A percentile compares a stretch with the other conserved stretches of the same genome.
These are phyloP conservation scores for Drosophila simulans DNA, from an alignment of 1,140 invertebrate species.

Conservation along the genomic window DNA sequence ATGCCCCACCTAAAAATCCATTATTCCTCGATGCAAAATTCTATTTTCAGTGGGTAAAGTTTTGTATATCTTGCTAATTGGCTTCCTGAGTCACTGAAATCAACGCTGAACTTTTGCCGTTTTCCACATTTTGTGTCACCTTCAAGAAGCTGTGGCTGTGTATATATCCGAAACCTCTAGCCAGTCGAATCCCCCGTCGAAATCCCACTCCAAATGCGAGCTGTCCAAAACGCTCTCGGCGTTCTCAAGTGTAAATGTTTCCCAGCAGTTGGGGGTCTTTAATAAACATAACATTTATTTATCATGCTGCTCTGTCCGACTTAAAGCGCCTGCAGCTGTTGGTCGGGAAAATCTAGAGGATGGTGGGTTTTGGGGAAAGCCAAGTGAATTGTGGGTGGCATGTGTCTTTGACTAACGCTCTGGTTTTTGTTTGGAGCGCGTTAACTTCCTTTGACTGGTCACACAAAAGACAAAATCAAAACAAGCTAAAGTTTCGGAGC, in stretches of 20 bases:
- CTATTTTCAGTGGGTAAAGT: constrained; percentile 12
- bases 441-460: constrained; percentile 59
- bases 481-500: constrained; percentile 18
- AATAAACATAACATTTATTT: constrained; percentile 72
- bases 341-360: constrained; percentile 6
- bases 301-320: constrained; percentile 23
- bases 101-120: constrained; percentile 17
- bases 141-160: constrained; percentile 5
- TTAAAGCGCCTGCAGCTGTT: constrained; percentile 23
- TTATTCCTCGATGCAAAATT: not conserved
- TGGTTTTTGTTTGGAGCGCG: constrained; percentile 33
- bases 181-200: not conserved
- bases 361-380: not conserved
- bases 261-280: constrained; percentile 55
- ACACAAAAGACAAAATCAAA: constrained; percentile 54
- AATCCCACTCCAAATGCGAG: constrained; percentile 6
- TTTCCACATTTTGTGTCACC: constrained; percentile 20
- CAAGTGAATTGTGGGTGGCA: not conserved
- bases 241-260: constrained; percentile 52
- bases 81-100: constrained; percentile 24
- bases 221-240: constrained; percentile 32
- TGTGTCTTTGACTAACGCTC: constrained; percentile 50
- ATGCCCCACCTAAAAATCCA: not conserved
- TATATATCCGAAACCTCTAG: not conserved
- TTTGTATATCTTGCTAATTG: constrained; percentile 27